phyloP scores from a whole-genome alignment of 2,797 vertebrate genomes.

The Aeoliscus strigatus region DNA sequence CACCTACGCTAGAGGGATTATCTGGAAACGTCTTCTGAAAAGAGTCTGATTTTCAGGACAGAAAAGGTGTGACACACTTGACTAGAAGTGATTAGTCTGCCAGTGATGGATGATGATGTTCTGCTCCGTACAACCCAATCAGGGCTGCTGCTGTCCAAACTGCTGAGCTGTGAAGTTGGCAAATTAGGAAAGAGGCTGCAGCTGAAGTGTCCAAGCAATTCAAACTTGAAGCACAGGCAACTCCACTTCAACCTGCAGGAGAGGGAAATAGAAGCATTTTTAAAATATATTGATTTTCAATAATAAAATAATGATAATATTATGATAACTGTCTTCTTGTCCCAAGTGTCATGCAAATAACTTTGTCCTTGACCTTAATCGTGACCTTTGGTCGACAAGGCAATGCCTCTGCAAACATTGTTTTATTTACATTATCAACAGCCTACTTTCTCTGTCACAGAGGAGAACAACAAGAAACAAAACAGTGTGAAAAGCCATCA shows the following conservation, averaged over 20 bases:
- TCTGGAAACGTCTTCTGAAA: no score
- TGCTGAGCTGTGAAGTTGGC: slow-evolving; percentile 11
- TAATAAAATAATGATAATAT: no score
- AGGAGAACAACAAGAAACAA: background rate
- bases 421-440: background rate
- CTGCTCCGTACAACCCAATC: slow-evolving; percentile 4
- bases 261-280: background rate
- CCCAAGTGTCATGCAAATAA: no score
- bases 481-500: background rate
- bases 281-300: no score
- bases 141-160: background rate
- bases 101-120: slow-evolving; percentile 22
- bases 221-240: background rate
- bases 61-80: background rate
- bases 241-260: background rate
- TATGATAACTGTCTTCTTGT: background rate
- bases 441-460: no score
- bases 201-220: no score
- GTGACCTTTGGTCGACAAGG: no score
- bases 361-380: slow-evolving; percentile 9
- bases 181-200: slow-evolving; percentile 1
- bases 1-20: no score
- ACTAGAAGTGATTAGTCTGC: slow-evolving; percentile 25
- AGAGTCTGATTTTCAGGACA: no score
- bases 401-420: background rate